These are phyloP conservation scores for Rhinophrynus dorsalis DNA, from an alignment of 2,797 vertebrate species.

Conservation along the genomic window DNA sequence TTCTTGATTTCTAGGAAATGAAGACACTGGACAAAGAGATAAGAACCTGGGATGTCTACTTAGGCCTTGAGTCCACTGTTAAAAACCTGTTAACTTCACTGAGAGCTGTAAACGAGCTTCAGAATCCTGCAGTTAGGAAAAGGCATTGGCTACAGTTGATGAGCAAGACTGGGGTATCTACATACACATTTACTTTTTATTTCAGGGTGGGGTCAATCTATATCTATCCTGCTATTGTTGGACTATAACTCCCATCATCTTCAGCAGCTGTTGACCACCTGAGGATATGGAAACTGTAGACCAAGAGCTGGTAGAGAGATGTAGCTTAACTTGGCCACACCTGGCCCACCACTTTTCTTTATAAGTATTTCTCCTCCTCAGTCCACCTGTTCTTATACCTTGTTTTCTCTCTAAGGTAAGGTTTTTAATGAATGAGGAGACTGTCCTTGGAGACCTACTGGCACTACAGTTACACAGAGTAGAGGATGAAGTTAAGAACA, in stretches of 20 bases:
- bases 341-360: too few relatives aligned
- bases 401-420: slow-evolving; percentile 70
- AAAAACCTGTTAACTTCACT: slow-evolving; percentile 74
- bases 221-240: too few relatives aligned
- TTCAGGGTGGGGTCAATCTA: too few relatives aligned
- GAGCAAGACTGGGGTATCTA: slow-evolving; percentile 63
- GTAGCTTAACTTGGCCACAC: too few relatives aligned
- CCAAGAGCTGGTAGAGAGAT: too few relatives aligned
- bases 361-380: too few relatives aligned
- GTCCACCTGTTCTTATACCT: too few relatives aligned
- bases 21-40: slow-evolving; percentile 77
- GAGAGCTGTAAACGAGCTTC: slow-evolving; percentile 75
- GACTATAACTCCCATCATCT: too few relatives aligned
- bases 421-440: slow-evolving; percentile 76
- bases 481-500: slow-evolving; percentile 78
- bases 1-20: slow-evolving; percentile 63
- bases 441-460: slow-evolving; percentile 72
- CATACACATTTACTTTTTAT: too few relatives aligned
- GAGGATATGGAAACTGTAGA: too few relatives aligned
- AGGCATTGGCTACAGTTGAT: slow-evolving; percentile 77
- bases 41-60: slow-evolving; percentile 66
- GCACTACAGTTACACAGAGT: slow-evolving; percentile 75
- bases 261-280: too few relatives aligned
- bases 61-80: slow-evolving; percentile 67
- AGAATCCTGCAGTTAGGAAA: slow-evolving; percentile 67